These are phyloP conservation scores for Siniperca chuatsi DNA, from an alignment of 2,113 vertebrate species.

Conservation along the genomic window DNA sequence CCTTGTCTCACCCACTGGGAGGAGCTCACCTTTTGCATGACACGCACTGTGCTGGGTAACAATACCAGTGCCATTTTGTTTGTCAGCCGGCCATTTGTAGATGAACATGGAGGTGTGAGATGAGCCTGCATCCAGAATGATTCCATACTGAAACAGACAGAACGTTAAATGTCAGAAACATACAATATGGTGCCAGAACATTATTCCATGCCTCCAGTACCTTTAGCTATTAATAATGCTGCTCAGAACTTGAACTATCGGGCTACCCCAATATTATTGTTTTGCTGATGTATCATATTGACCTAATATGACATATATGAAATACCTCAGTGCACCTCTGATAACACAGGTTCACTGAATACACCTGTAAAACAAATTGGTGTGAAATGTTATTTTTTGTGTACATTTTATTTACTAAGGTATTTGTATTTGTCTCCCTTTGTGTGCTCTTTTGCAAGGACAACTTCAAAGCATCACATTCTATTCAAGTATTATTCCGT, in stretches of 20 bases:
- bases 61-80: slow-evolving; percentile 88
- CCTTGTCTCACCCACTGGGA: background rate
- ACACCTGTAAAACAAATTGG: background rate
- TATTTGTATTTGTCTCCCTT: background rate
- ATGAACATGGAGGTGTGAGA: slow-evolving; percentile 90
- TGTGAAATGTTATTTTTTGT: background rate
- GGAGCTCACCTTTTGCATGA: slow-evolving; percentile 76
- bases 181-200: background rate
- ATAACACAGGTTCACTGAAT: background rate
- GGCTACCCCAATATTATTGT: background rate
- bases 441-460: background rate
- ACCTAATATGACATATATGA: no score
- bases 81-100: slow-evolving; percentile 88
- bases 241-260: background rate
- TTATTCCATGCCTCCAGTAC: background rate
- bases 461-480: slow-evolving; percentile 9
- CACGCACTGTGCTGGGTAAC: slow-evolving; percentile 88
- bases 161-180: background rate
- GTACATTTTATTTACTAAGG: background rate
- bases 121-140: slow-evolving; percentile 92
- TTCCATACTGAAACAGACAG: slow-evolving; percentile 84
- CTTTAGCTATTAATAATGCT: background rate
- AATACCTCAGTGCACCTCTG: background rate
- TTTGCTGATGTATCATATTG: background rate
- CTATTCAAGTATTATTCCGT: background rate